Evolutionary conservation across 1,140 invertebrate species (phyloP).

Genomic region (Panagrolaimus sp.): DNA sequence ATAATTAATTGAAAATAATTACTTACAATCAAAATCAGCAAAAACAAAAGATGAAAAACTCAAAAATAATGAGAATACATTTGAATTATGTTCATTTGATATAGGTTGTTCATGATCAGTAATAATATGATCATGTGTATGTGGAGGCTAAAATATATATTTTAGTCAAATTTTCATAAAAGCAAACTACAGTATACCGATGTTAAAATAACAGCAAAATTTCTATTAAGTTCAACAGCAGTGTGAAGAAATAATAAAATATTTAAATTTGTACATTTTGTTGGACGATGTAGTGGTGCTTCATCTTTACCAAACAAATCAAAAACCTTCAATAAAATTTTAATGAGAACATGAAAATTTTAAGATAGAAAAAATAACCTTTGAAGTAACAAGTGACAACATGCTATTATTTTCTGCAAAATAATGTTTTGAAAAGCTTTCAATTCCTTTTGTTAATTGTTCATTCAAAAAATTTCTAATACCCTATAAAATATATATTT

Average conservation of each 20-base stretch:
- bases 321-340: background rate
- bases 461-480: background rate
- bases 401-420: background rate
- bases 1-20: too few species aligned
- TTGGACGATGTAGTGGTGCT: background rate
- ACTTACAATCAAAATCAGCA: background rate
- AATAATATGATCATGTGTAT: background rate
- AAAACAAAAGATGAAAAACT: conserved; percentile 12
- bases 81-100: background rate
- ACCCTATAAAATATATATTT: background rate
- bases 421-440: background rate
- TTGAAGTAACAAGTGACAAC: background rate
- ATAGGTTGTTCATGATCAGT: background rate
- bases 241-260: background rate
- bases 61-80: background rate
- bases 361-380: background rate
- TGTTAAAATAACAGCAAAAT: conserved; percentile 8
- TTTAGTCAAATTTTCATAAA: background rate
- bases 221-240: conserved; percentile 4
- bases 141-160: background rate
- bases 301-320: background rate
- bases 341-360: too few species aligned
- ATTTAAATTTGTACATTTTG: background rate
- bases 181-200: background rate
- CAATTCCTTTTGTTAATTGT: background rate